A percentile compares a stretch with the other conserved stretches of the same genome.
These are phyloP conservation scores for Idaea biselata DNA, from an alignment of 2,888 invertebrate species.

Conservation along the genomic window DNA sequence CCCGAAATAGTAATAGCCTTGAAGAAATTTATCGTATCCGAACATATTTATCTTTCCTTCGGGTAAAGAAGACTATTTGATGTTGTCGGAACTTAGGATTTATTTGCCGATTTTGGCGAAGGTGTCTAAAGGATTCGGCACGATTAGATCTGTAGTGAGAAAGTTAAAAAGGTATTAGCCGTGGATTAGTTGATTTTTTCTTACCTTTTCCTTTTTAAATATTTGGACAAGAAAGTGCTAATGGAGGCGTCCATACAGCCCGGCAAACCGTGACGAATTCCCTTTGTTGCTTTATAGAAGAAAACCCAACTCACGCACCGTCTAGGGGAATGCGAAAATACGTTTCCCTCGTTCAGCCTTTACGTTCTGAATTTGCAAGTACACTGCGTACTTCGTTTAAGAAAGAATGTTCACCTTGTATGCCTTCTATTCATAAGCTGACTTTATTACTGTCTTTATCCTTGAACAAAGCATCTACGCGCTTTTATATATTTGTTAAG, in stretches of 20 bases:
- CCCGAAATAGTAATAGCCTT: conserved; percentile 14
- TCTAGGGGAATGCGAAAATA: background rate
- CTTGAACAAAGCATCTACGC: background rate
- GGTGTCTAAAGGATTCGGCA: background rate
- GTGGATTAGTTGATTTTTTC: conserved; percentile 1
- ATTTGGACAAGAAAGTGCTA: background rate
- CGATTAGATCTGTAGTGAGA: background rate
- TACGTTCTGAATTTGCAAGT: background rate
- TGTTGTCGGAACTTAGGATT: conserved; percentile 1
- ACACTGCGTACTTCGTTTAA: background rate
- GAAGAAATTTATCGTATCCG: conserved; percentile 18
- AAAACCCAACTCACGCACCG: background rate
- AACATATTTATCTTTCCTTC: conserved; percentile 15
- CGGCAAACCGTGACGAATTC: background rate
- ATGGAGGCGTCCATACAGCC: background rate
- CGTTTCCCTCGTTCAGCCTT: background rate
- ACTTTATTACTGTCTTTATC: background rate
- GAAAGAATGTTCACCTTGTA: background rate
- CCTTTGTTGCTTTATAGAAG: background rate
- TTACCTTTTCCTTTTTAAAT: background rate
- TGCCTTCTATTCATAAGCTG: background rate
- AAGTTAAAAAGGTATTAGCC: background rate
- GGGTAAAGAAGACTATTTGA: background rate
- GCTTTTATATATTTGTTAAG: background rate
- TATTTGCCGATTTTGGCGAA: background rate